These are phyloP conservation scores for Sebastolobus altivelis DNA, from an alignment of 2,797 vertebrate genomes.

Conservation along the genomic window DNA sequence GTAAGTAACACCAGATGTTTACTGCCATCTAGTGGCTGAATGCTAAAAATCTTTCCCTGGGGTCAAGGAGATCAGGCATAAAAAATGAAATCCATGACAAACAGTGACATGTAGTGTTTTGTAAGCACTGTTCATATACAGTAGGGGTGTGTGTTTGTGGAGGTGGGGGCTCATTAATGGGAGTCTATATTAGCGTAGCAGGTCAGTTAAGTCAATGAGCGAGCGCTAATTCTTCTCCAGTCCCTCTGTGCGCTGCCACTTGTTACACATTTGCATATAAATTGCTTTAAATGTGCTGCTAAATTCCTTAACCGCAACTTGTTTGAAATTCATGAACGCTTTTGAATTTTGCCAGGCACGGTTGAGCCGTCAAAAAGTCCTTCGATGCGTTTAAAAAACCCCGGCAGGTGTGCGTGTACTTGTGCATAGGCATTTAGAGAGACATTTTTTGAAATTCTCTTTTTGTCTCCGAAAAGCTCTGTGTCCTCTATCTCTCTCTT, in stretches of 20 bases:
- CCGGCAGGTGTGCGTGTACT: constrained; percentile 47
- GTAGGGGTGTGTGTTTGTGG: constrained; percentile 21
- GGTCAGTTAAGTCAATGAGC: constrained; percentile 78
- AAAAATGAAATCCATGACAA: background rate
- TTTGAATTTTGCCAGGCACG: constrained; percentile 62
- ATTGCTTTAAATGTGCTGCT: constrained; percentile 79
- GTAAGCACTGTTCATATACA: constrained; percentile 14
- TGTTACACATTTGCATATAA: constrained; percentile 85
- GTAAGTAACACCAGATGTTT: constrained; percentile 72
- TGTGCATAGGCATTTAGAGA: constrained; percentile 2
- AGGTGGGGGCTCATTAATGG: constrained; percentile 73
- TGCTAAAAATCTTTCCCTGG: background rate
- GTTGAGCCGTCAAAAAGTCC: constrained; percentile 62
- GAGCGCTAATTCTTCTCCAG: constrained; percentile 73
- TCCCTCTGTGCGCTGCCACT: constrained; percentile 64
- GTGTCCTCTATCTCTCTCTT: background rate
- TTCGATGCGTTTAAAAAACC: constrained; percentile 47
- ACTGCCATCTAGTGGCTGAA: constrained; percentile 89
- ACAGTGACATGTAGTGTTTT: constrained; percentile 19
- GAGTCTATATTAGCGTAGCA: constrained; percentile 73
- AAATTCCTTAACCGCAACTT: constrained; percentile 74
- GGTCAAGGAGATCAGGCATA: constrained; percentile 36
- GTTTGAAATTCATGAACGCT: constrained; percentile 82
- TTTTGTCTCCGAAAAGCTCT: constrained; percentile 41
- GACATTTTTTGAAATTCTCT: constrained; percentile 34